Conservation (phyloP, 2,797 vertebrate species). For the Streptopelia turtur region DNA sequence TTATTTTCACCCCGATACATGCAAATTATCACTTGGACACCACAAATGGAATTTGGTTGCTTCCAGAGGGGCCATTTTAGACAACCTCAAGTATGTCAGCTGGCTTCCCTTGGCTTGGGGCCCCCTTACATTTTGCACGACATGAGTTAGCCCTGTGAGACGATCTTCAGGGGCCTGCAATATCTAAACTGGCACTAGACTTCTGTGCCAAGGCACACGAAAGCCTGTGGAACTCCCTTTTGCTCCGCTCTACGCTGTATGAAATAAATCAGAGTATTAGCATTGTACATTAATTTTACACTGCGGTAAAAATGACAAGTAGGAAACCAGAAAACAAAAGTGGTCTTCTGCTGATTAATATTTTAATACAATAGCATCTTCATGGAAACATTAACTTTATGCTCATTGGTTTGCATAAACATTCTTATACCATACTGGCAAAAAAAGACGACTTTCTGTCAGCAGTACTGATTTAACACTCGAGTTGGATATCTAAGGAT, state of each 20-base stretch:
- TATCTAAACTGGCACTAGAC: not conserved
- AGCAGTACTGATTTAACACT: not conserved
- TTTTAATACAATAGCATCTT: not conserved
- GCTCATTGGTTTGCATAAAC: not conserved
- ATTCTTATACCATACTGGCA: not conserved
- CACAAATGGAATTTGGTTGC: rapidly evolving
- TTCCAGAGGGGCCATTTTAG: not conserved
- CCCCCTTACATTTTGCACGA: not conserved
- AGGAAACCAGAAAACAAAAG: not conserved
- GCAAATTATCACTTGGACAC: not conserved
- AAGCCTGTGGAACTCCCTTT: not conserved
- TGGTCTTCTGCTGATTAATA: not conserved
- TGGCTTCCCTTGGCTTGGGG: not conserved
- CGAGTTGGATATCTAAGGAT: not conserved
- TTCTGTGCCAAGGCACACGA: not conserved
- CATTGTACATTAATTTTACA: not conserved
- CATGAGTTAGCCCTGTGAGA: not conserved
- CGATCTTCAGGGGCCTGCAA: not conserved
- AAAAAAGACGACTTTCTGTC: not conserved
- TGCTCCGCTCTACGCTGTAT: not conserved
- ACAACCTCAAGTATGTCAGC: not conserved
- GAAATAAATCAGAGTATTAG: not conserved
- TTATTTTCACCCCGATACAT: not conserved
- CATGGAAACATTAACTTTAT: not conserved
- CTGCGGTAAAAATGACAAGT: not conserved